Percentiles rank a stretch among this genome's conserved stretches.
These are phyloP conservation scores for Bubo blakistoni DNA, from an alignment of 2,113 vertebrate genomes.

Conservation along the genomic window DNA sequence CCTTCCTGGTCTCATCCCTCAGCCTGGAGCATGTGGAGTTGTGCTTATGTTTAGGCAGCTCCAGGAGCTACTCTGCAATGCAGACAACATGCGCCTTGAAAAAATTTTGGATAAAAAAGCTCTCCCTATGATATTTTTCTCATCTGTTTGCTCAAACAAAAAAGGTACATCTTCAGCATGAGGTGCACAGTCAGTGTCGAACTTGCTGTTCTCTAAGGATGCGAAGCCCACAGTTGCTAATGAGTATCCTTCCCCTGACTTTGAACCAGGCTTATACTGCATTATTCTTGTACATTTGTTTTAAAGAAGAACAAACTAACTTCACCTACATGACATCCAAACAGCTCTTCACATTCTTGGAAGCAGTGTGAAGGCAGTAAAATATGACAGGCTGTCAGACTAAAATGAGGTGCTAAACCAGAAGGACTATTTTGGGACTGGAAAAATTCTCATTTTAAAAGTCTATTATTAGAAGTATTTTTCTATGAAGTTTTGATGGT, in stretches of 20 bases:
- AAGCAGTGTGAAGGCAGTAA: slow-evolving; percentile 48
- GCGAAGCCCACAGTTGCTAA: not conserved
- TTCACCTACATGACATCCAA: slow-evolving; percentile 54
- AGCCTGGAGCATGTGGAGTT: not conserved
- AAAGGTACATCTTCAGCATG: not conserved
- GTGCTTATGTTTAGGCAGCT: not conserved
- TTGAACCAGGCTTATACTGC: not conserved
- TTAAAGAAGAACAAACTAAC: slow-evolving; percentile 39
- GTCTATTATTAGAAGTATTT: slow-evolving; percentile 52
- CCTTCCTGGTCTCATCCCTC: not conserved
- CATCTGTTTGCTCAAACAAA: not conserved
- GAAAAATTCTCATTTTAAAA: slow-evolving; percentile 49
- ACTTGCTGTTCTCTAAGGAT: not conserved
- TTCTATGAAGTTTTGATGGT: slow-evolving; percentile 21
- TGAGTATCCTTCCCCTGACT: not conserved
- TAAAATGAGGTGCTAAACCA: slow-evolving; percentile 57
- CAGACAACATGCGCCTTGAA: not conserved
- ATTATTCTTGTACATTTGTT: not conserved
- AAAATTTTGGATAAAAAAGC: not conserved
- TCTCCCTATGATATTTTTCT: not conserved
- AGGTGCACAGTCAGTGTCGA: accelerated
- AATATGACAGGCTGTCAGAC: slow-evolving; percentile 60
- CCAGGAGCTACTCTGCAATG: not conserved
- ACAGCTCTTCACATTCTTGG: slow-evolving; percentile 44
- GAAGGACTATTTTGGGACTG: slow-evolving; percentile 58